phyloP scores from a whole-genome alignment of 2,113 vertebrate species.

The Grammomys dolichurus region DNA sequence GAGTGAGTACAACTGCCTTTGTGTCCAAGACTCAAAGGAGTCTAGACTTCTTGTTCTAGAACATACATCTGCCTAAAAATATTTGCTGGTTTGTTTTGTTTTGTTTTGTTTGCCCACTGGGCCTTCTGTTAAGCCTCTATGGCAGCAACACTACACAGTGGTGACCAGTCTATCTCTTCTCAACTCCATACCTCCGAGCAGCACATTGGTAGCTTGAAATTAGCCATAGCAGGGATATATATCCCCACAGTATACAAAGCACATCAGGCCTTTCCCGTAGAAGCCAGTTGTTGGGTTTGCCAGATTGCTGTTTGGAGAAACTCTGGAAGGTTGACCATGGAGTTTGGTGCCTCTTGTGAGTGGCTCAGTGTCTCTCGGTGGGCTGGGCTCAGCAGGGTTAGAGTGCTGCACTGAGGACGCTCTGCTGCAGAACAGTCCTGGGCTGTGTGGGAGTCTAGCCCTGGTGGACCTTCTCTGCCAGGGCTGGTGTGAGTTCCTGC shows the following conservation, averaged over 20 bases:
- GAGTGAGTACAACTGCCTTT: background rate
- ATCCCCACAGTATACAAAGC: background rate
- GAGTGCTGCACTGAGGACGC: background rate
- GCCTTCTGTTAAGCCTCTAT: fast-evolving
- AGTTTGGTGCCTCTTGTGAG: slow-evolving; percentile 54
- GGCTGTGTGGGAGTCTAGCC: background rate
- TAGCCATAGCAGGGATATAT: background rate
- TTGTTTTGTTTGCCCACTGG: background rate
- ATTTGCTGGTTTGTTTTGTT: background rate
- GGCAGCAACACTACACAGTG: background rate
- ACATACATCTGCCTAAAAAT: background rate
- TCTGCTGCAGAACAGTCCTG: background rate
- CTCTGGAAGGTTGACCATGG: background rate
- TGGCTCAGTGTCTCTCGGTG: background rate
- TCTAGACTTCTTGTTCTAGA: background rate
- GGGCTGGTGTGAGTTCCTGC: background rate
- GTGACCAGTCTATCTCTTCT: background rate
- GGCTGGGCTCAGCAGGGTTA: background rate
- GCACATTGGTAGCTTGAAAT: background rate
- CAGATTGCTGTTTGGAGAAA: background rate
- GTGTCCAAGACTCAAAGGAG: background rate
- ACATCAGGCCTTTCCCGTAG: background rate
- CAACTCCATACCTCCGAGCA: background rate
- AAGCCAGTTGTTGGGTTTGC: background rate
- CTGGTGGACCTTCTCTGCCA: background rate